phyloP scores from a whole-genome alignment of 2,888 invertebrate genomes.

The Willowsia nigromaculata region DNA sequence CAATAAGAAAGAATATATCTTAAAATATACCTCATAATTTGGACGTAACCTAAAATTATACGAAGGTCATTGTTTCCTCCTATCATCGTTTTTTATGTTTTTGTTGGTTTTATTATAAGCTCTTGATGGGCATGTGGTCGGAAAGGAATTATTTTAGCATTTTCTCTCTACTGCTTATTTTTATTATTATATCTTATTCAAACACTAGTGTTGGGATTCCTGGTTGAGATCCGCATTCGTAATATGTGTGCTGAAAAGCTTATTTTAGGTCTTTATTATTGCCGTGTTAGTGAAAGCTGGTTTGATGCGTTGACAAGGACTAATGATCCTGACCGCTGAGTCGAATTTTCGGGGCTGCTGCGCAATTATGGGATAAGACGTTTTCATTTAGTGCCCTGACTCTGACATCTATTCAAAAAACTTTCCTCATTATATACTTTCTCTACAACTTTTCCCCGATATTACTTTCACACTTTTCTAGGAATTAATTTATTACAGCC shows the following conservation, averaged over 20 bases:
- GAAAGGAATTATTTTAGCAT: not conserved
- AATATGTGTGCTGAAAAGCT: not conserved
- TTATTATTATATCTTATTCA: slow-evolving; percentile 4
- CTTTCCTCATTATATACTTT: slow-evolving; percentile 36
- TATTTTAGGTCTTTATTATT: not conserved
- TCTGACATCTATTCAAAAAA: not conserved
- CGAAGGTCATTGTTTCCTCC: too few species aligned
- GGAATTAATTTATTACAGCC: not conserved
- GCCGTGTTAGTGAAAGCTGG: not conserved
- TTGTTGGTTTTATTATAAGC: too few species aligned
- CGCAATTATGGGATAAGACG: not conserved
- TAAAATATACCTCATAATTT: too few species aligned
- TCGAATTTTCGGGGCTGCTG: not conserved
- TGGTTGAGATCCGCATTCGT: not conserved
- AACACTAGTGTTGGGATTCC: not conserved
- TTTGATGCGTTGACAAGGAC: not conserved
- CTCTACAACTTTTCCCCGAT: slow-evolving; percentile 8
- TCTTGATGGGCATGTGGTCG: too few species aligned
- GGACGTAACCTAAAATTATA: too few species aligned
- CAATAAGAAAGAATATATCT: too few species aligned
- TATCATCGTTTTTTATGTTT: too few species aligned
- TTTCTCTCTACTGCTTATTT: slow-evolving; percentile 6
- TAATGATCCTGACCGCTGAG: not conserved
- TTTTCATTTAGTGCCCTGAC: slow-evolving; percentile 1
- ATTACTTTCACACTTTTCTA: slow-evolving; percentile 5